Base-by-base conservation (phyloP, 2,797 vertebrate genomes). In the Sphaeramia orbicularis region DNA sequence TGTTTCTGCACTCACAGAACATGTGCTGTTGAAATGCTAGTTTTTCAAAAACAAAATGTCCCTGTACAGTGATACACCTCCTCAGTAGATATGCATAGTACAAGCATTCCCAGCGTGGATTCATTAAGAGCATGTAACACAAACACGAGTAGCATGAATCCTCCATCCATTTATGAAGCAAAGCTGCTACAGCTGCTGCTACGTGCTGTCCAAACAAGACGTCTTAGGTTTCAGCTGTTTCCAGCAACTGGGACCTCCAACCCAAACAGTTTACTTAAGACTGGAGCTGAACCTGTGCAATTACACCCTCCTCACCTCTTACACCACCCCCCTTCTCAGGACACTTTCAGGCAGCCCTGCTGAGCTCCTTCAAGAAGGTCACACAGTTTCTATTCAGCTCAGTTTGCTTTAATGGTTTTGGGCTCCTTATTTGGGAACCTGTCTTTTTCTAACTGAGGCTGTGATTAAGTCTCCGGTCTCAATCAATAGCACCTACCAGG, bases 261-360 rank as follows among this genome's bases (percentile, higher is more conserved):
- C 76, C 66, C 74, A 91, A 90, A 90, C 80, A 63, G 70, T 89
- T 91, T 85, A 87, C 82, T 83, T 80, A 70, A 89, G 63, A 75
- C 55, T 52, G 30, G 37, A 68, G 52, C 71, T 73, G 63, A 62
- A 83, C 73, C 66, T 71, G 57, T 64, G 12, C 14, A 2, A 70
- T 75, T 67, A 49, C 56, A 57, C 45, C 54, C 42, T 45, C 52
- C 37, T 60, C 47, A 19, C 43, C 49, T 71, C 49, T 58, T 64
- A 51, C 56, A 64, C 35, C 18, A 14, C 9, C 18, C 24, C 8
- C 2, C 1, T 42, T 19, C 4, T 6, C 4, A 45, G 38, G 40
- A 60, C 45, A 19, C 10, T 19, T 27, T 50, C 61, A 63, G 41
- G 40, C 53, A 71, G 69, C 65, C 48, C 37, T 37, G 10, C 49